Conservation (phyloP, 2,113 vertebrate genomes). For the Dasyornis broadbenti region DNA sequence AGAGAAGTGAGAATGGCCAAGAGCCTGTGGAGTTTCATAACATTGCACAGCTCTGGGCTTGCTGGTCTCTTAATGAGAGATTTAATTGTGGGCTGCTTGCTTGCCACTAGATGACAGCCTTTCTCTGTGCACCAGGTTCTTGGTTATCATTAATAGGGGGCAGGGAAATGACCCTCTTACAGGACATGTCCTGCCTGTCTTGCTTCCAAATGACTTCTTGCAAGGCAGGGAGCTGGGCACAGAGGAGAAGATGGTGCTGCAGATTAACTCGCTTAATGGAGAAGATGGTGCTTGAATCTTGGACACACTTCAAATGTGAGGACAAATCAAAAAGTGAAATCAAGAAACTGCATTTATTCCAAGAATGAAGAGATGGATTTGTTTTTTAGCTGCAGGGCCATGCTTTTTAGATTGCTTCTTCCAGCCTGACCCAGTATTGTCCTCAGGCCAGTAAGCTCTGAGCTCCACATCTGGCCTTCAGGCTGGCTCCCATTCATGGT, state of each 20-base stretch:
- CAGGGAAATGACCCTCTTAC: background rate
- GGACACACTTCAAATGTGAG: background rate
- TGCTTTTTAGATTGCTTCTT: background rate
- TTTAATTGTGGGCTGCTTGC: background rate
- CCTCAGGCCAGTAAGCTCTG: background rate
- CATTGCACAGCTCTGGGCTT: background rate
- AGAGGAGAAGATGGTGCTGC: background rate
- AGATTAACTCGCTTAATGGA: background rate
- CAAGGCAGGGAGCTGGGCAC: background rate
- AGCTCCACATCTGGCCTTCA: background rate
- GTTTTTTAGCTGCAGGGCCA: background rate
- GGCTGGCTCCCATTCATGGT: background rate
- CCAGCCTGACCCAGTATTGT: background rate
- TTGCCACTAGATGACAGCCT: conserved; percentile 54
- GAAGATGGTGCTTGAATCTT: background rate
- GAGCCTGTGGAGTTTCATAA: background rate
- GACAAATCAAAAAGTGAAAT: background rate
- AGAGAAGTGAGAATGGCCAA: background rate
- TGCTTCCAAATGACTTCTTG: background rate
- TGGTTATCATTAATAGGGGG: background rate
- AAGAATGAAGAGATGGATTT: background rate
- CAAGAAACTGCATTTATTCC: background rate
- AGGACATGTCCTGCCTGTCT: background rate
- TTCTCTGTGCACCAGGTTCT: background rate
- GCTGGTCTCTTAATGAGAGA: background rate